A percentile compares a stretch with the other conserved stretches of the same genome.
Conservation (phyloP, 2,113 vertebrate genomes). For the Anhinga rufa region DNA sequence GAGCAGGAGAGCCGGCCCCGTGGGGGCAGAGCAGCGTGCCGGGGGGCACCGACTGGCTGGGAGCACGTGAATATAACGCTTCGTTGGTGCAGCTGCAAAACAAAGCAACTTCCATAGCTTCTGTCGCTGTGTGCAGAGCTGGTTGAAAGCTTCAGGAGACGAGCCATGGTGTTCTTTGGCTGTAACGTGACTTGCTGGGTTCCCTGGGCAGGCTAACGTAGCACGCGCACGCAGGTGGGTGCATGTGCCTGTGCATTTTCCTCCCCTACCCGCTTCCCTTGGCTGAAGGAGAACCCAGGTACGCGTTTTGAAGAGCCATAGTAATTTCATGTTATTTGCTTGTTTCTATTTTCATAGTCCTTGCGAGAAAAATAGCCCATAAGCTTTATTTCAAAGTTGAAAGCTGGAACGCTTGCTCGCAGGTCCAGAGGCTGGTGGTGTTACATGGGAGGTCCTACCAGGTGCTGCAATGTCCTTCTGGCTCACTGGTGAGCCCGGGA, state of each 20-base stretch:
- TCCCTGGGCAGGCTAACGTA: background rate
- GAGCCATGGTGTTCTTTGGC: background rate
- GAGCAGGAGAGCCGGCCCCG: background rate
- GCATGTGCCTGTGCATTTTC: background rate
- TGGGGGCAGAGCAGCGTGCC: background rate
- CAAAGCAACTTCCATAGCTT: background rate
- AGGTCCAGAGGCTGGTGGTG: background rate
- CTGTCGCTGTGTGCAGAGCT: background rate
- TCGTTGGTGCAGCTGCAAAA: background rate
- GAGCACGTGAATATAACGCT: accelerated
- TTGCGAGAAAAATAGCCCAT: background rate
- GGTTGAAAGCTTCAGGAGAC: background rate
- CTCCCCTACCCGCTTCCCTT: background rate
- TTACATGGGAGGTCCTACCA: background rate
- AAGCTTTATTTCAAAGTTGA: background rate
- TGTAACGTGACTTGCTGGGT: background rate
- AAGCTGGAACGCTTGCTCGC: background rate
- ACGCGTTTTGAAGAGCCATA: background rate
- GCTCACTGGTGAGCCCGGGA: background rate
- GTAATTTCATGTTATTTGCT: background rate
- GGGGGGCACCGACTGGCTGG: background rate
- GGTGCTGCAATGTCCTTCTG: background rate
- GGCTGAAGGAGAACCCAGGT: background rate
- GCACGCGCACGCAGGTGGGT: background rate
- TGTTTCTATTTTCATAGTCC: background rate